Percentiles rank a stretch among this genome's conserved stretches.
These are phyloP conservation scores for Antitype chi DNA, from an alignment of 2,888 invertebrate species.

Conservation along the genomic window DNA sequence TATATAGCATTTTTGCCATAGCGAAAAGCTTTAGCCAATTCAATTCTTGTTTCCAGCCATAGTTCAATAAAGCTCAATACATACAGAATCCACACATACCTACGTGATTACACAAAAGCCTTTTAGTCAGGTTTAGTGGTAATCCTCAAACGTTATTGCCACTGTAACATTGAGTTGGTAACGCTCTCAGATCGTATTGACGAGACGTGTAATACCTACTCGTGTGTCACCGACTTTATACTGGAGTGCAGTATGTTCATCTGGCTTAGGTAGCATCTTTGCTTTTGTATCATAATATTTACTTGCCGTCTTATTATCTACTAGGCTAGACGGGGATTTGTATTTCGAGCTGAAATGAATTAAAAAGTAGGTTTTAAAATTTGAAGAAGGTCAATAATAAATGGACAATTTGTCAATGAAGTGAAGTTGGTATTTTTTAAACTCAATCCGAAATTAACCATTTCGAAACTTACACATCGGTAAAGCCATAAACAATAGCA, in stretches of 20 bases:
- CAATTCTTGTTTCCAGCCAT: too few relatives aligned
- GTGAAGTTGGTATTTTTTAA: background rate
- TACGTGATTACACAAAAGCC: background rate
- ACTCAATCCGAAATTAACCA: too few relatives aligned
- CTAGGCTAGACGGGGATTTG: background rate
- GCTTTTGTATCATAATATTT: background rate
- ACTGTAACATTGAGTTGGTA: background rate
- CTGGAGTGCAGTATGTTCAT: background rate
- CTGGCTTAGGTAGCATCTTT: background rate
- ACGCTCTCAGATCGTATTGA: conserved; percentile 14
- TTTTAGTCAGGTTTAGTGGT: conserved; percentile 10
- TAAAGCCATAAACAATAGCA: background rate
- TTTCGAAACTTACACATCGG: background rate
- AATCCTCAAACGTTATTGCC: conserved; percentile 22
- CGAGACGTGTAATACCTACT: background rate
- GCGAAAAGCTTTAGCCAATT: too few relatives aligned
- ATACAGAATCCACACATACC: too few relatives aligned
- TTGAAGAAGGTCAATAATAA: background rate
- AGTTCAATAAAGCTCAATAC: conserved; percentile 4
- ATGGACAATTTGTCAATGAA: background rate
- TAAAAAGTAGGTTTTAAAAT: background rate
- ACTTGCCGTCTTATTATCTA: background rate
- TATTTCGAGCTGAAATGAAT: background rate
- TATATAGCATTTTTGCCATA: too few relatives aligned
- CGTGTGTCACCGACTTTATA: background rate